A percentile compares a stretch with the other conserved stretches of the same genome.
Evolutionary conservation across 2,113 vertebrate genomes (phyloP).

Genomic region (Psephotus haematonotus): DNA sequence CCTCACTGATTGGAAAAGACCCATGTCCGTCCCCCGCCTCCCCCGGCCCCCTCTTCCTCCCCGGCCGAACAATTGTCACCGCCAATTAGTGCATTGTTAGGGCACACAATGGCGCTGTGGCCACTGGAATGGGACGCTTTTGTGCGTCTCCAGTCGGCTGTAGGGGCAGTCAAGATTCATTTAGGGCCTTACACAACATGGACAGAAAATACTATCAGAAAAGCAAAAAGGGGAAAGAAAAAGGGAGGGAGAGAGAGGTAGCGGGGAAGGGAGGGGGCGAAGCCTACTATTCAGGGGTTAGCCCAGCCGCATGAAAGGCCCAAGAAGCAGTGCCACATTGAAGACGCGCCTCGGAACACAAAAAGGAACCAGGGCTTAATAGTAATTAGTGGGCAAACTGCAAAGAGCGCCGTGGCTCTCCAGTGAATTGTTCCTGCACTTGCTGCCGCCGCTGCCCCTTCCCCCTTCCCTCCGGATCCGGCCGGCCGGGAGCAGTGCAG

Average conservation of each 20-base stretch:
- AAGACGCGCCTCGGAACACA: conserved; percentile 69
- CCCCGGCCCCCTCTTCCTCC: conserved; percentile 26
- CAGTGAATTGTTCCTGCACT: conserved; percentile 71
- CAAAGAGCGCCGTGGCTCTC: conserved; percentile 70
- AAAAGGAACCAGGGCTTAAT: conserved; percentile 73
- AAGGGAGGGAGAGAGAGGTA: conserved; percentile 16
- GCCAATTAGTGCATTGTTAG: conserved; percentile 95
- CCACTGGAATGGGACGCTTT: conserved; percentile 84
- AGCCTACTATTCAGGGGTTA: conserved; percentile 72
- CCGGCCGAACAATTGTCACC: conserved; percentile 83
- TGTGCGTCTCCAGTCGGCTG: conserved; percentile 93
- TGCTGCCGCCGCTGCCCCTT: conserved; percentile 29
- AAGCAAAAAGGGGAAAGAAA: conserved; percentile 79
- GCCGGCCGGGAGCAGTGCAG: background rate
- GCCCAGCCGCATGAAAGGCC: conserved; percentile 72
- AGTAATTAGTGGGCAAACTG: conserved; percentile 82
- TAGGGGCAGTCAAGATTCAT: conserved; percentile 96
- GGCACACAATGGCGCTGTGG: conserved; percentile 91
- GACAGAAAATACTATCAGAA: conserved; percentile 88
- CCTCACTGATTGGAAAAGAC: conserved; percentile 84
- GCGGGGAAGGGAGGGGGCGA: background rate
- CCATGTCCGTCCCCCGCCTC: conserved; percentile 56
- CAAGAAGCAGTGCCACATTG: conserved; percentile 70
- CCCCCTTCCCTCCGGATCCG: background rate
- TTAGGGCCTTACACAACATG: conserved; percentile 86